Evolutionary conservation across 2,113 vertebrate species (phyloP).

Genomic region (Tetrao urogallus): DNA sequence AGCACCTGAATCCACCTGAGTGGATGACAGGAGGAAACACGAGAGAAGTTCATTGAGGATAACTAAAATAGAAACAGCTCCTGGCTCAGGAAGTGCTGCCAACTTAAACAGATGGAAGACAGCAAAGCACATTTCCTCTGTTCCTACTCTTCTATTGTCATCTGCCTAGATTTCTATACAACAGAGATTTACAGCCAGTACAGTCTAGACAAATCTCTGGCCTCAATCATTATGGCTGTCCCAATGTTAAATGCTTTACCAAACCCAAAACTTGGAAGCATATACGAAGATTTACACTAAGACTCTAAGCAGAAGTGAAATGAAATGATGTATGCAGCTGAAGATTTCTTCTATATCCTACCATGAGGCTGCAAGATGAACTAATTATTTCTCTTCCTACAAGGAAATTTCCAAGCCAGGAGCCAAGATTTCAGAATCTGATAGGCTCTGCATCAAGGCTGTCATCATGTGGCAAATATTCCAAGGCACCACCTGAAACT

Average conservation of each 20-base stretch:
- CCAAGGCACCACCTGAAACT: not conserved
- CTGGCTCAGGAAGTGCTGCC: not conserved
- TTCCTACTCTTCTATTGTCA: not conserved
- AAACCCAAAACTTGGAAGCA: not conserved
- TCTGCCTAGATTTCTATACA: not conserved
- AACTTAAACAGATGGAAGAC: not conserved
- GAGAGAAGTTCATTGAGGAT: not conserved
- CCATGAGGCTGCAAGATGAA: accelerated
- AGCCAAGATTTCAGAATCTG: not conserved
- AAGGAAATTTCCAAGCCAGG: not conserved
- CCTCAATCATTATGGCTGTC: not conserved
- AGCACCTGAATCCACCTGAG: not conserved
- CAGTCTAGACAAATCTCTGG: not conserved
- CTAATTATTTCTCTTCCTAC: not conserved
- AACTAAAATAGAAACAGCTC: not conserved
- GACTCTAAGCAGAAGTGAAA: not conserved
- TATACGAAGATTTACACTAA: not conserved
- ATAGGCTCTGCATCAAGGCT: not conserved
- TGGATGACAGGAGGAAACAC: not conserved
- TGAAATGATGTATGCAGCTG: not conserved
- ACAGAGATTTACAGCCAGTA: not conserved
- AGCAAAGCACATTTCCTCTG: not conserved
- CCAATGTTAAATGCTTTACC: not conserved
- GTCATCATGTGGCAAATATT: not conserved
- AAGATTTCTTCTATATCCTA: not conserved